A percentile compares a stretch with the other conserved stretches of the same genome.
phyloP scores from a whole-genome alignment of 2,113 vertebrate species.

The Aix galericulata region DNA sequence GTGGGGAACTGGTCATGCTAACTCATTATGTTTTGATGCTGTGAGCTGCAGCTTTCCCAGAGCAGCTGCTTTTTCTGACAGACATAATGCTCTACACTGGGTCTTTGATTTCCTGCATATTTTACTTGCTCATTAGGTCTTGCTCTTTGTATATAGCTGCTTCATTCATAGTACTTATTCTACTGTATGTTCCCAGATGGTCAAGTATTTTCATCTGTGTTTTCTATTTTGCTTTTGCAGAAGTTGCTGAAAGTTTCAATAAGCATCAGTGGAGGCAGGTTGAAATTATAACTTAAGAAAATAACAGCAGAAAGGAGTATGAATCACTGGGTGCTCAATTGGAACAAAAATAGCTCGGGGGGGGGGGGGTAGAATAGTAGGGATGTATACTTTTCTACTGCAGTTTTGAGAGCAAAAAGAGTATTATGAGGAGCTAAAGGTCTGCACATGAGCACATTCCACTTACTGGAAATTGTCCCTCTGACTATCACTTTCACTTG shows the following conservation, averaged over 20 bases:
- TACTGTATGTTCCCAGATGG: neutral
- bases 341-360: neutral
- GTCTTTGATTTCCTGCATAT: constrained; percentile 38
- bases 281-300: neutral
- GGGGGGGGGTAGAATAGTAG: neutral
- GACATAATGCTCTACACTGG: neutral
- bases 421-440: neutral
- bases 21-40: neutral
- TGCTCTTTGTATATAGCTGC: neutral
- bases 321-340: neutral
- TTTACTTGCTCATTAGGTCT: constrained; percentile 30
- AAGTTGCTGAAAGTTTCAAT: neutral
- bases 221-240: neutral
- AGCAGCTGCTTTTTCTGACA: constrained; percentile 47
- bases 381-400: neutral
- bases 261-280: neutral
- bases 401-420: neutral
- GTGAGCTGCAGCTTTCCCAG: constrained; percentile 10
- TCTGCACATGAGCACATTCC: neutral
- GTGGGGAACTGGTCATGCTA: neutral
- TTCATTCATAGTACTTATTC: neutral
- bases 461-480: neutral
- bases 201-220: neutral
- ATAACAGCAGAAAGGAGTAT: neutral
- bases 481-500: constrained; percentile 33